A percentile compares a stretch with the other conserved stretches of the same genome.
These are phyloP conservation scores for Benitochromis conjunctus DNA, from an alignment of 2,113 vertebrate genomes.

Conservation along the genomic window DNA sequence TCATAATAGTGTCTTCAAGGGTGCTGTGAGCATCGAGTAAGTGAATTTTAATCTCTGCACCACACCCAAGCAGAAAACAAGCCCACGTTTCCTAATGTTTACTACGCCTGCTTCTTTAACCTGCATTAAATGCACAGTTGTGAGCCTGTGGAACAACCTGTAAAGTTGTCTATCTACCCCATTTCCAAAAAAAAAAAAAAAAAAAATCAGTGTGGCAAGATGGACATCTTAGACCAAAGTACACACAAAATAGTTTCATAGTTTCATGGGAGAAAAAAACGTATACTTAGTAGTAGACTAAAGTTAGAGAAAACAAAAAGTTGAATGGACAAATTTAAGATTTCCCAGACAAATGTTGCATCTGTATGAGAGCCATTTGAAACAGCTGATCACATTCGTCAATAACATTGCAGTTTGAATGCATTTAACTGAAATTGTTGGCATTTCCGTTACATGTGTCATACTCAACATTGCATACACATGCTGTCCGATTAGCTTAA, in stretches of 20 bases:
- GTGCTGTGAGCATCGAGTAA: background rate
- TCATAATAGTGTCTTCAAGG: background rate
- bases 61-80: background rate
- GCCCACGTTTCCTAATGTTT: background rate
- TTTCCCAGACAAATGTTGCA: background rate
- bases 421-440: background rate
- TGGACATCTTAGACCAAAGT: background rate
- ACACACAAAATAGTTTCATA: background rate
- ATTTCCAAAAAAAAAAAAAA: background rate
- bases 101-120: background rate
- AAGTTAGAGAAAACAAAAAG: background rate
- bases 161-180: background rate
- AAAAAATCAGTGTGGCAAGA: background rate
- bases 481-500: background rate
- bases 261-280: background rate
- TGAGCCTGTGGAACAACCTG: background rate
- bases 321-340: background rate
- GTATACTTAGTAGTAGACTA: background rate
- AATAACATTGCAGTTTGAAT: background rate
- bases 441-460: background rate
- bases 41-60: conserved; percentile 8
- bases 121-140: background rate
- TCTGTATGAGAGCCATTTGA: background rate
- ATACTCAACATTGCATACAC: background rate
- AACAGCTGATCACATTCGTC: background rate